Evolutionary conservation across 1,140 invertebrate genomes (phyloP).

Genomic region (Musca domestica): DNA sequence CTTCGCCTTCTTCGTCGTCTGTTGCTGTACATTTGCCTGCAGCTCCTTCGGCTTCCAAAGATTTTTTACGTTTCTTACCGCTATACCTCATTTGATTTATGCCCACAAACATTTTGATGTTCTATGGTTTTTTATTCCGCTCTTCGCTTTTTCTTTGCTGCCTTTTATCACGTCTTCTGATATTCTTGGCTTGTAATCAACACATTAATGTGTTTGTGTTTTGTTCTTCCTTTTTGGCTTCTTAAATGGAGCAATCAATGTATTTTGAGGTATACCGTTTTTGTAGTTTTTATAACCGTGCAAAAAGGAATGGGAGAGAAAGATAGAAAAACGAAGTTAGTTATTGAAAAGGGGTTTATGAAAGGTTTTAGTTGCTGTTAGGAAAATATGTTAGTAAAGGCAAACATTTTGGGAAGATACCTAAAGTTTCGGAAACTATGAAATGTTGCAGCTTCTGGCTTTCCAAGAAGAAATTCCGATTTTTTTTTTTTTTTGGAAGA

Average conservation of each 20-base stretch:
- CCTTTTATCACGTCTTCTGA: not conserved
- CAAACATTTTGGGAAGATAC: no score
- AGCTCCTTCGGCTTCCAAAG: slow-evolving; percentile 8
- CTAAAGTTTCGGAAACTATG: no score
- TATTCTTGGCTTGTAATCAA: not conserved
- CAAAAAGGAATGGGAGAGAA: no score
- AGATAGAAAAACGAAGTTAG: no score
- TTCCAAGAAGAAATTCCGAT: no score
- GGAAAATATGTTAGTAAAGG: no score
- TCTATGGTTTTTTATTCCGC: not conserved
- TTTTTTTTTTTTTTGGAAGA: no score
- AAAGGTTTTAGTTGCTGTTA: no score
- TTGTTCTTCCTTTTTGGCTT: not conserved
- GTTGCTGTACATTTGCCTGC: slow-evolving; percentile 35
- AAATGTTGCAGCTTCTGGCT: no score
- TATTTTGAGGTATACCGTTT: no score
- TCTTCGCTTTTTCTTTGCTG: not conserved
- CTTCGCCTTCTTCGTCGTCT: slow-evolving; percentile 10
- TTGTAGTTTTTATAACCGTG: no score
- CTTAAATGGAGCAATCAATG: not conserved
- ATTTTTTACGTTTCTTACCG: slow-evolving; percentile 35
- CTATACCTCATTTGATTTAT: slow-evolving; percentile 41
- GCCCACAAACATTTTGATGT: slow-evolving; percentile 42
- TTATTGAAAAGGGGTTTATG: no score
- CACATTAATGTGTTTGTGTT: not conserved